Evolutionary conservation across 2,888 invertebrate species (phyloP), one percentile per base, ranked within the genome.

Genomic region (Sericinus montela): DNA sequence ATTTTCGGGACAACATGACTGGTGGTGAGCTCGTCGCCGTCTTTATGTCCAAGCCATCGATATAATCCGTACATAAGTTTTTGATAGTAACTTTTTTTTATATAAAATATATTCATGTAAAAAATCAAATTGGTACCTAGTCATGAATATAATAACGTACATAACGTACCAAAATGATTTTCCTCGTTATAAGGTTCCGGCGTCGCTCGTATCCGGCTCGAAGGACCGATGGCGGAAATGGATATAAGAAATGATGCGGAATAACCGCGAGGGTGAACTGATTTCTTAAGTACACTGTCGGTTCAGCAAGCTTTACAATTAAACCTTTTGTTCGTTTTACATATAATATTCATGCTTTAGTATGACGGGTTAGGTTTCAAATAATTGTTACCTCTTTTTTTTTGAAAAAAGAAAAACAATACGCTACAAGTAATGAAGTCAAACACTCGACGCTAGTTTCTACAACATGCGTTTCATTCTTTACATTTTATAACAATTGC

Each of bases 151-250:
- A 59, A 56, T 55, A n/a, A n/a, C n/a, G n/a, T n/a, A n/a, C n/a
- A n/a, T n/a, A n/a, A n/a, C 54, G 55, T 60, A 59, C 52, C 53
- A 43, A 53, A 59, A 51, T 59, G 63, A 28, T 45, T 66, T 70
- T 74, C 73, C 77, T 85, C 81, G 80, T 86, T 84, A 85, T 68
- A 68, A 69, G 68, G 64, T 72, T 80, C 80, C 84, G 79, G 69
- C 61, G 79, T 69, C 61, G 57, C 57, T 63, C 63, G 65, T 60
- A 69, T 84, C 84, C 82, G 83, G 73, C 65, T 69, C 70, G 69
- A 63, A 78, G 77, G 75, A 75, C 75, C 76, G 69, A 72, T 67
- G 58, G 59, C 77, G 80, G 81, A 84, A 75, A 74, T 72, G 69
- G 72, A 62, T 71, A 62, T 71, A 70, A 73, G 72, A 72, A 76